Evolutionary conservation across 2,797 vertebrate species (phyloP), one percentile per base, ranked within the genome.

Genomic region (Cynodonichthys magdalenae): DNA sequence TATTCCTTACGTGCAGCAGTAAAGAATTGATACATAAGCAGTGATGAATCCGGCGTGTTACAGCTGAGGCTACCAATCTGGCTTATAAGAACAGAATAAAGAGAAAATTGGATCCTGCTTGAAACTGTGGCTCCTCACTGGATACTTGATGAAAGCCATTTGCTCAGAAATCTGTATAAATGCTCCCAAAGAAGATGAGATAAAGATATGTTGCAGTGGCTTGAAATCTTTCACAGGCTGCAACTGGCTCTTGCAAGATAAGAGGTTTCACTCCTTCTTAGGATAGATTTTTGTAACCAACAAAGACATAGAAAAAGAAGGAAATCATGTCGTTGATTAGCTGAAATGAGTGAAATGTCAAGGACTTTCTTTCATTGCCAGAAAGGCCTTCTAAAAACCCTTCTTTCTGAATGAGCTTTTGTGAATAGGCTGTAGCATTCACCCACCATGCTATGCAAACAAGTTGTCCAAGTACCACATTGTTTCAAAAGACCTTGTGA

Each of bases 401-500:
- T 66, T 53, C 59, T 47, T 52, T 58, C 39, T 85, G 77, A 87
- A 88, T 82, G 79, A 82, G 72, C 69, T 51, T 50, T 17, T 14
- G 65, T 91, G 86, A 90, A 91, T 75, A 68, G 89, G 67, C 77
- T 53, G 55, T 51, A 74, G 79, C 81, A 78, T 87, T 92, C 83
- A 90, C 71, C 63, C 77, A 53, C 78, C 77, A 75, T 80, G 75
- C 84, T 86, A 84, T 86, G 83, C 87, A 93, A 93, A 92, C 90
- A 92, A 88, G 89, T 89, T 83, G 80, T 88, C 88, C 87, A 90
- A 92, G 86, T 79, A 77, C 82, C 76, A 81, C 91, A 90, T 91
- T 91, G 90, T 91, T 92, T 93, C 89, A 91, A 87, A 92, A 80
- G 90, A 89, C 84, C 86, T 82, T 82, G 81, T 85, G 86, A 90